These are phyloP conservation scores for Leptinotarsa haldemani DNA, from an alignment of 2,888 invertebrate species.

Conservation along the genomic window DNA sequence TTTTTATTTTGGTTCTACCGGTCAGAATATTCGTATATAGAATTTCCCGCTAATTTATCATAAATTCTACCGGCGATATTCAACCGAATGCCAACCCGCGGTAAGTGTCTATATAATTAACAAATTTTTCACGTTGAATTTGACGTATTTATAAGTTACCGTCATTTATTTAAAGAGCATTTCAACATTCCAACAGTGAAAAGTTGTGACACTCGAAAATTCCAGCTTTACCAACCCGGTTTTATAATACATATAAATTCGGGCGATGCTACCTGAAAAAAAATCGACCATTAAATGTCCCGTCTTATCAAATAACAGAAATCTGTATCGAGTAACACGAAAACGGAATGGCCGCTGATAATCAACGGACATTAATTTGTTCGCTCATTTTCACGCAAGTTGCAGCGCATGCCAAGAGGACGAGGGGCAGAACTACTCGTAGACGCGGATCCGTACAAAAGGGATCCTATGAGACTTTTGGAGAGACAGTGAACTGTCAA, in stretches of 20 bases:
- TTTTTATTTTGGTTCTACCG: not conserved
- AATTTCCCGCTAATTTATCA: constrained; percentile 5
- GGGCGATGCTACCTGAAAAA: constrained; percentile 42
- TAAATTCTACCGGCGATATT: constrained; percentile 16
- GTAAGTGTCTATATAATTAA: constrained; percentile 58
- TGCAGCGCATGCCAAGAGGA: not conserved
- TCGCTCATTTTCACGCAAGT: constrained; percentile 11
- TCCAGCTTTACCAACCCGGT: constrained; percentile 37
- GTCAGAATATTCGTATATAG: not conserved
- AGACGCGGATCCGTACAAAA: not conserved
- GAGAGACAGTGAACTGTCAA: not conserved
- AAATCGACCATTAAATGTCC: constrained; percentile 33
- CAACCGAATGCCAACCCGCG: constrained; percentile 39
- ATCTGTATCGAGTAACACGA: constrained; percentile 41
- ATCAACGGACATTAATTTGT: constrained; percentile 37
- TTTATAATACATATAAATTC: constrained; percentile 29
- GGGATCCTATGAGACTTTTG: not conserved
- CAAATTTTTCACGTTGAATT: constrained; percentile 57
- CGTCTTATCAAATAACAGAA: constrained; percentile 37
- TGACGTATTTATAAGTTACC: constrained; percentile 51
- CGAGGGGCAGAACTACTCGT: not conserved
- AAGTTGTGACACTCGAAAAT: constrained; percentile 38
- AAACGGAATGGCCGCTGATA: constrained; percentile 37
- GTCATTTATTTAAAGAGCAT: constrained; percentile 46
- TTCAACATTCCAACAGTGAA: constrained; percentile 42